Conservation (phyloP, 1,140 invertebrate species). For the Orchesella cincta region DNA sequence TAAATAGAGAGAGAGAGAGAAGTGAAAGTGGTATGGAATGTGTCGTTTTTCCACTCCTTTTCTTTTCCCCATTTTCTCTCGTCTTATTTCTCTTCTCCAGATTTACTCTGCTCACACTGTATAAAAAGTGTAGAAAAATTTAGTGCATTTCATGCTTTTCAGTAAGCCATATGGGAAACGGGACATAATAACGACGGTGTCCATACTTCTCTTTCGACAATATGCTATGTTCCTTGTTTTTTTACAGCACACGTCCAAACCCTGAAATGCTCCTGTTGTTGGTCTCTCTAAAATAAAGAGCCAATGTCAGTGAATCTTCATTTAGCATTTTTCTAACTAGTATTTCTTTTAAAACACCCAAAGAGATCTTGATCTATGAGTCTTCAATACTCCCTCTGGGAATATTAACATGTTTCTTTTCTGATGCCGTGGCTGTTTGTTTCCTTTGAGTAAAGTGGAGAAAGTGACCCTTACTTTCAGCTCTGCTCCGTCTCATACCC, state of each 20-base stretch:
- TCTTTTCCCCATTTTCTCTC: background rate
- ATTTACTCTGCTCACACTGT: too few relatives aligned
- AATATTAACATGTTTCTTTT: constrained; percentile 26
- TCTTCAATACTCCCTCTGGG: constrained; percentile 18
- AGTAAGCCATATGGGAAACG: too few relatives aligned
- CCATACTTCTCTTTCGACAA: too few relatives aligned
- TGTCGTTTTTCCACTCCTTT: constrained; percentile 15
- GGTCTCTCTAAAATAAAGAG: constrained; percentile 19
- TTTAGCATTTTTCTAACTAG: constrained; percentile 15
- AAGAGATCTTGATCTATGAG: constrained; percentile 27
- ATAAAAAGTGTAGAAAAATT: too few relatives aligned
- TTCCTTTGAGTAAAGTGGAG: background rate
- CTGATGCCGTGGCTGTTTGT: background rate
- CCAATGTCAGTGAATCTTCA: constrained; percentile 27
- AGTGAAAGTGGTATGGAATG: background rate
- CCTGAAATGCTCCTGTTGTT: too few relatives aligned
- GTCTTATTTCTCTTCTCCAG: background rate
- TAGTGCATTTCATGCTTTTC: too few relatives aligned
- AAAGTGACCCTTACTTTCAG: background rate
- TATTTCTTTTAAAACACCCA: constrained; percentile 25
- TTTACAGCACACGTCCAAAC: too few relatives aligned
- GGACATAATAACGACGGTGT: too few relatives aligned
- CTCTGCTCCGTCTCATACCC: too few relatives aligned
- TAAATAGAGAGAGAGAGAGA: background rate
- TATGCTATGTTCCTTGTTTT: too few relatives aligned